A percentile compares a stretch with the other conserved stretches of the same genome.
phyloP scores from a whole-genome alignment of 2,797 vertebrate genomes.

The Pipistrellus pygmaeus region DNA sequence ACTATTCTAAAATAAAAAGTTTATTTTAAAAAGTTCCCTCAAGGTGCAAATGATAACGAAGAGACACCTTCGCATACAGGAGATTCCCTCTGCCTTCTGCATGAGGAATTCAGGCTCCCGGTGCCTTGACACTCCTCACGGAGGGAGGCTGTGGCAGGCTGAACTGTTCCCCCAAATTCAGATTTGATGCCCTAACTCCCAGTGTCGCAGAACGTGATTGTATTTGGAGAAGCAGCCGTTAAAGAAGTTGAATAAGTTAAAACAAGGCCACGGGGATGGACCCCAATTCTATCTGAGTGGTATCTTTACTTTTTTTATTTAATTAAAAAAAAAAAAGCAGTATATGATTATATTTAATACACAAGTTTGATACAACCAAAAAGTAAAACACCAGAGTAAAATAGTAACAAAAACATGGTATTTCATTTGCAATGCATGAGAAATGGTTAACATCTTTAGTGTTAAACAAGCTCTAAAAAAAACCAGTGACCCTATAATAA shows the following conservation, averaged over 20 bases:
- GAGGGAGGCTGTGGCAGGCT: neutral
- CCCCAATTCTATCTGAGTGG: neutral
- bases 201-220: neutral
- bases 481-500: too few species aligned
- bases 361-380: too few species aligned
- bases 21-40: neutral
- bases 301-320: neutral
- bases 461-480: too few species aligned
- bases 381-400: too few species aligned
- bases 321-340: too few species aligned
- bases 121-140: neutral
- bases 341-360: too few species aligned
- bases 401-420: too few species aligned
- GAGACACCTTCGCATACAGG: neutral
- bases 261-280: neutral
- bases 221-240: neutral
- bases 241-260: neutral
- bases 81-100: neutral
- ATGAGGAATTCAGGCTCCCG: neutral
- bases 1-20: slow-evolving; percentile 8
- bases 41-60: neutral
- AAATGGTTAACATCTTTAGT: too few species aligned
- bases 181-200: neutral
- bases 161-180: neutral
- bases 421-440: too few species aligned